Conservation (phyloP, 2,888 invertebrate genomes). For the Lasius fuliginosus region DNA sequence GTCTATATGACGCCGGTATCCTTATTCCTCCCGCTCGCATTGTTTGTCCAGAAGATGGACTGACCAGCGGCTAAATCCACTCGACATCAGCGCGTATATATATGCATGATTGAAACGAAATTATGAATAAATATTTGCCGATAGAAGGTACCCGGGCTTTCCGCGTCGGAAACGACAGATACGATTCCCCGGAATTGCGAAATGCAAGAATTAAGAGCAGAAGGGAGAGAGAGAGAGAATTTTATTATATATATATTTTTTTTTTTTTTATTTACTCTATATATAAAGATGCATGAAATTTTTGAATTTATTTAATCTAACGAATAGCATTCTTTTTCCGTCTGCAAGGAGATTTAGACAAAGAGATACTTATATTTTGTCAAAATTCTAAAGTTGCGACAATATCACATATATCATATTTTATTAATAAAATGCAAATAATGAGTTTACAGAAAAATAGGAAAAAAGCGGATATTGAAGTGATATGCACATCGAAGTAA, state of each 20-base stretch:
- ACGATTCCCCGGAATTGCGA: slow-evolving; percentile 9
- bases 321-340: background rate
- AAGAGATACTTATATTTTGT: background rate
- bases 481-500: background rate
- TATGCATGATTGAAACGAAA: slow-evolving; percentile 67
- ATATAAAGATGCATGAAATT: background rate
- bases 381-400: background rate
- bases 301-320: background rate
- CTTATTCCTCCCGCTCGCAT: slow-evolving; percentile 45
- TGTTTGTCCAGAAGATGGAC: slow-evolving; percentile 81
- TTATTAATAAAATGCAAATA: background rate
- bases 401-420: background rate
- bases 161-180: background rate
- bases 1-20: slow-evolving; percentile 40
- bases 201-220: background rate
- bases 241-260: too few relatives aligned
- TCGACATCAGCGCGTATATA: slow-evolving; percentile 64
- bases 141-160: slow-evolving; percentile 29
- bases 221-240: background rate
- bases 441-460: background rate
- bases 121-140: slow-evolving; percentile 78
- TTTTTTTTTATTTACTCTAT: slow-evolving; percentile 6
- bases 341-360: background rate
- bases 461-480: background rate
- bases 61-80: slow-evolving; percentile 70